phyloP scores from a whole-genome alignment of 1,140 invertebrate genomes.

The Babylonia areolata region DNA sequence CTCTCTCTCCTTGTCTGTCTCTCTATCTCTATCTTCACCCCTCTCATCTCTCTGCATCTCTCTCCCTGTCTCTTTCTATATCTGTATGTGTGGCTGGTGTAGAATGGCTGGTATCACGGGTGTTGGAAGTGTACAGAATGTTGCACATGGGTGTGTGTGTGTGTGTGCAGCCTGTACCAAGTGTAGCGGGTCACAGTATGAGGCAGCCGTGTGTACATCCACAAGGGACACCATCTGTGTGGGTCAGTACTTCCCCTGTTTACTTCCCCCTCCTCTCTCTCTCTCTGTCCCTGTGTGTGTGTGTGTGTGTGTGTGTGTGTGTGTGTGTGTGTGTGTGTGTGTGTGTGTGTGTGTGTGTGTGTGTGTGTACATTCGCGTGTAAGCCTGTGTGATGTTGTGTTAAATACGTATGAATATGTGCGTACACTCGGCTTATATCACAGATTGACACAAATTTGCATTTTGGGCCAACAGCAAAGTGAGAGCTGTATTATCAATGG shows the following conservation, averaged over 20 bases:
- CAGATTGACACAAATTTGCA: too few species aligned
- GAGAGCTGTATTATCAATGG: too few species aligned
- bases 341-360: too few species aligned
- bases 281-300: background rate
- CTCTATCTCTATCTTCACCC: background rate
- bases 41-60: background rate
- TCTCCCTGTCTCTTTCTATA: background rate
- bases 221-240: slow-evolving; percentile 66
- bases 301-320: background rate
- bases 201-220: slow-evolving; percentile 59
- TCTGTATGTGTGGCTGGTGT: background rate
- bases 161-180: slow-evolving; percentile 53
- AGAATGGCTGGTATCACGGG: background rate
- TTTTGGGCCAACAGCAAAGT: too few species aligned
- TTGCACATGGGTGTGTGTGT: too few species aligned
- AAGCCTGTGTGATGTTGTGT: too few species aligned
- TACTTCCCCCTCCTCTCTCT: background rate
- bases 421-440: too few species aligned
- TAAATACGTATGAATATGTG: too few species aligned
- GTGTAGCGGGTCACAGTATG: slow-evolving; percentile 56
- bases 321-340: too few species aligned
- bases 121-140: too few species aligned
- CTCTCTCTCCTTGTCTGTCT: background rate
- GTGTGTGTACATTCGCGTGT: too few species aligned
- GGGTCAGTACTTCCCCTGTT: slow-evolving; percentile 45